These are phyloP conservation scores for Epistrophe eligans DNA, from an alignment of 2,888 invertebrate genomes.

Conservation along the genomic window DNA sequence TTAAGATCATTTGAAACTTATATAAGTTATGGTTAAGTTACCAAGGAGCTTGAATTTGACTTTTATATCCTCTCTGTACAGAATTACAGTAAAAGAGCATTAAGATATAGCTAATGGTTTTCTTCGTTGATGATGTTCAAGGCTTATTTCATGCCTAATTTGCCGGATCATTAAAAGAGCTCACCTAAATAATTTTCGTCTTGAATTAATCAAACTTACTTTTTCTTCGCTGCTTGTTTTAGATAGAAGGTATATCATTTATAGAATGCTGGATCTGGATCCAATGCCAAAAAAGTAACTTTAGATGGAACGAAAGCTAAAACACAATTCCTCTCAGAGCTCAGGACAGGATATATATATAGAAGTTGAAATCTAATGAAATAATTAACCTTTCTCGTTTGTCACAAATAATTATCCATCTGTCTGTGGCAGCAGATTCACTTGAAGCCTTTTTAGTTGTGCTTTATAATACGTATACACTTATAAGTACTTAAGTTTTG, in stretches of 20 bases:
- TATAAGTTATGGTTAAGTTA: neutral
- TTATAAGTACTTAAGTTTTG: slow-evolving; percentile 25
- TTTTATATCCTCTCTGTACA: neutral
- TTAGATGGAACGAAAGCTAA: slow-evolving; percentile 56
- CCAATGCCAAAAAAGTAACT: neutral
- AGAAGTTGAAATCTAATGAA: slow-evolving; percentile 58
- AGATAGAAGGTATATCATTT: slow-evolving; percentile 9
- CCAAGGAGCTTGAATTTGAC: neutral
- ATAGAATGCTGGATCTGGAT: neutral
- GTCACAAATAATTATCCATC: slow-evolving; percentile 52
- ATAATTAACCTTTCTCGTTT: slow-evolving; percentile 67
- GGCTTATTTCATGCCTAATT: slow-evolving; percentile 12
- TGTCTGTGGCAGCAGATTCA: slow-evolving; percentile 58
- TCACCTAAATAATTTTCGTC: slow-evolving; percentile 7
- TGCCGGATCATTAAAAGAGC: neutral
- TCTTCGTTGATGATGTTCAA: neutral
- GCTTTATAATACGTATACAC: neutral
- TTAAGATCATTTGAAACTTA: slow-evolving; percentile 1
- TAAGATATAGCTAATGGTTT: neutral
- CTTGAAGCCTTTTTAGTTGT: slow-evolving; percentile 31
- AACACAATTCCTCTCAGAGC: slow-evolving; percentile 18
- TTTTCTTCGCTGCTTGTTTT: neutral
- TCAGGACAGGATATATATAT: slow-evolving; percentile 1
- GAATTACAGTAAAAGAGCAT: too few relatives aligned
- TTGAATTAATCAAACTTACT: slow-evolving; percentile 21